These are phyloP conservation scores for Motacilla alba DNA, from an alignment of 2,113 vertebrate species.

Conservation along the genomic window DNA sequence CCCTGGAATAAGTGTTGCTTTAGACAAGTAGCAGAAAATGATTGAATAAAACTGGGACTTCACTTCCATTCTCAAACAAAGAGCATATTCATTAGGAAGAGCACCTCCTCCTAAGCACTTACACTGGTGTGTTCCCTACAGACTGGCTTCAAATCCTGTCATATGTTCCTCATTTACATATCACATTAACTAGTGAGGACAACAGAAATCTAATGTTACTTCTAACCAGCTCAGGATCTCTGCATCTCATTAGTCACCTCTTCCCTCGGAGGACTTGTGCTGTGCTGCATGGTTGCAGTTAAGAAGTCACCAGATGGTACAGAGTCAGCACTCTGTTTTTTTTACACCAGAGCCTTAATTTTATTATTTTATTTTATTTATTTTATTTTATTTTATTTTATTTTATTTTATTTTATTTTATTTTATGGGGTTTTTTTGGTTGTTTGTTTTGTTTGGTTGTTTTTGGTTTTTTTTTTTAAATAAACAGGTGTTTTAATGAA, in stretches of 20 bases:
- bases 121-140: not conserved
- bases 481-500: not conserved
- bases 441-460: not conserved
- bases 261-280: not conserved
- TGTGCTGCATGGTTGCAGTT: not conserved
- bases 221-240: not conserved
- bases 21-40: not conserved
- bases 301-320: not conserved
- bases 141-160: not conserved
- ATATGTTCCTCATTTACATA: slow-evolving; percentile 11
- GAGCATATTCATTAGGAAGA: slow-evolving; percentile 2
- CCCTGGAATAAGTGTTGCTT: not conserved
- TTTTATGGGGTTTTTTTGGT: not conserved
- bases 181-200: slow-evolving; percentile 13
- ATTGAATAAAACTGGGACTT: not conserved
- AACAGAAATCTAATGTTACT: slow-evolving; percentile 24
- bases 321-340: not conserved
- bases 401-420: not conserved
- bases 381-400: too few species aligned
- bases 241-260: not conserved
- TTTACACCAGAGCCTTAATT: not conserved
- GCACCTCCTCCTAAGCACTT: not conserved
- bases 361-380: not conserved
- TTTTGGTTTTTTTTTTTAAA: not conserved
- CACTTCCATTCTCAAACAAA: slow-evolving; percentile 9